Conservation (phyloP, 1,140 invertebrate species). For the Lordiphosa mommai region DNA sequence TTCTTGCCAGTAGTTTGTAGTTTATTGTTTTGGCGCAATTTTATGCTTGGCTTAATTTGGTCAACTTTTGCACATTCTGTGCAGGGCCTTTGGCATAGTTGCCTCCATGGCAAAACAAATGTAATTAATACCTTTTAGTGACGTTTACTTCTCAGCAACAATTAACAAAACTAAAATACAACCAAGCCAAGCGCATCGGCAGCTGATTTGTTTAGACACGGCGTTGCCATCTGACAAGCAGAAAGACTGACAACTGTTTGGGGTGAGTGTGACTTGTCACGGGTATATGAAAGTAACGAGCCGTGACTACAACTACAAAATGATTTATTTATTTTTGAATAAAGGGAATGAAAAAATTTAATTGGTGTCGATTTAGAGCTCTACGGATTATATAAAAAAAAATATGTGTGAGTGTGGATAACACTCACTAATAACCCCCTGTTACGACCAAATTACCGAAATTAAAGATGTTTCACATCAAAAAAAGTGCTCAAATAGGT, state of each 20-base stretch:
- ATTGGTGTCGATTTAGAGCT: too few species aligned
- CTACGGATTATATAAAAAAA: too few species aligned
- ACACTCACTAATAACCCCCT: too few species aligned
- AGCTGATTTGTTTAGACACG: constrained; percentile 38
- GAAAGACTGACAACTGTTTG: background rate
- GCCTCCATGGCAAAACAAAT: background rate
- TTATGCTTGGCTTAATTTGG: background rate
- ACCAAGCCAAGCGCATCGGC: constrained; percentile 53
- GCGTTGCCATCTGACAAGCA: constrained; percentile 11
- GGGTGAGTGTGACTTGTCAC: too few species aligned
- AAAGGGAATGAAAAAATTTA: too few species aligned
- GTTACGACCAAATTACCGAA: too few species aligned
- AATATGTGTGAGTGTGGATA: too few species aligned
- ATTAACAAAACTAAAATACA: constrained; percentile 50
- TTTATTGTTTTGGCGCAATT: constrained; percentile 54
- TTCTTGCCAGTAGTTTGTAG: constrained; percentile 5
- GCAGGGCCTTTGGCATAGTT: background rate
- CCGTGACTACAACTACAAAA: too few species aligned
- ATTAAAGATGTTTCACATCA: too few species aligned
- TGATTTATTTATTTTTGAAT: too few species aligned
- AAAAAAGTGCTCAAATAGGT: too few species aligned
- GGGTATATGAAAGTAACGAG: too few species aligned
- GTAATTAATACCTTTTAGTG: constrained; percentile 22
- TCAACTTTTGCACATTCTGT: background rate
- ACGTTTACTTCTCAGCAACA: constrained; percentile 2